Conservation (phyloP, 2,113 vertebrate species). For the Micronisus gabar region DNA sequence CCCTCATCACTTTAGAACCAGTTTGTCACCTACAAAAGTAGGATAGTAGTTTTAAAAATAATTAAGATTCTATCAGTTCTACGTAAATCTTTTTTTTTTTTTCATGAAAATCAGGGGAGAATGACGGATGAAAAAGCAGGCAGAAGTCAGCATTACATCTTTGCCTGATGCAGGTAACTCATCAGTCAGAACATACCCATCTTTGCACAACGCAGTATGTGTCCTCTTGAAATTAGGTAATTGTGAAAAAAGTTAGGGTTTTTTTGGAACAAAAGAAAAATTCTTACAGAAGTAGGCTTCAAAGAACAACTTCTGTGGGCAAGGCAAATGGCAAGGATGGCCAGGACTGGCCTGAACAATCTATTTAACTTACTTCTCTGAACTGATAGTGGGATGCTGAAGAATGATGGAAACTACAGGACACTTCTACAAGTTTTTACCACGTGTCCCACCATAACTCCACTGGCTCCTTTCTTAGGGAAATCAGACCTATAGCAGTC, state of each 20-base stretch:
- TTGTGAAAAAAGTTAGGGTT: accelerated
- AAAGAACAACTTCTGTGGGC: not conserved
- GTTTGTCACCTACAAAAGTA: not conserved
- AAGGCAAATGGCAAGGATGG: not conserved
- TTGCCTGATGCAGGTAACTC: not conserved
- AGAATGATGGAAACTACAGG: not conserved
- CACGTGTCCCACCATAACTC: not conserved
- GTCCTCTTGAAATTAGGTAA: not conserved
- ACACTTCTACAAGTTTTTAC: not conserved
- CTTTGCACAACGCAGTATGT: not conserved
- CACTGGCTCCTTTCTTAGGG: not conserved
- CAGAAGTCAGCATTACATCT: not conserved
- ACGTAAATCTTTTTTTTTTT: not conserved
- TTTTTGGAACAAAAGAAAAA: not conserved
- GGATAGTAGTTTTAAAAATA: not conserved
- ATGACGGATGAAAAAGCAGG: not conserved
- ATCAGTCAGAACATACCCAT: not conserved
- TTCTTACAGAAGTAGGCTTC: not conserved
- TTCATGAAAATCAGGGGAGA: not conserved
- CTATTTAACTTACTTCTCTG: not conserved
- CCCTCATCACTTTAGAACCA: not conserved
- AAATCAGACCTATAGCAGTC: not conserved
- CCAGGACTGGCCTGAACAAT: not conserved
- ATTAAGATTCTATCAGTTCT: not conserved
- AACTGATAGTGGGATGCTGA: not conserved